Evolutionary conservation across 1,140 invertebrate genomes (phyloP).

Genomic region (Saxidomus purpurata): DNA sequence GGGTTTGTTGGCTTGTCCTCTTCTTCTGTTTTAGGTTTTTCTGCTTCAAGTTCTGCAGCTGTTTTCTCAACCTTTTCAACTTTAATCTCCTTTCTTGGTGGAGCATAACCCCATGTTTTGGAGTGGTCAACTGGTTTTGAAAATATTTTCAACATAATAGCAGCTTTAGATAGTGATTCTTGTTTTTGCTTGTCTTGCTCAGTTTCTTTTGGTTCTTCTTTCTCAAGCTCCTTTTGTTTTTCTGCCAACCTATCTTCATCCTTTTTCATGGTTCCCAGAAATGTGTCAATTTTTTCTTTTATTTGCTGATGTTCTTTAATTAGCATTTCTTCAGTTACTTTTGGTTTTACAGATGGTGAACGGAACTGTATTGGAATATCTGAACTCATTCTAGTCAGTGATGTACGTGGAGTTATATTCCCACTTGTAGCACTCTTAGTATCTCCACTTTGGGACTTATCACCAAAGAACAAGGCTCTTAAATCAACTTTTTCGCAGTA

Average conservation of each 20-base stretch:
- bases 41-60: constrained; percentile 41
- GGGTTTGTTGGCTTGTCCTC: constrained; percentile 36
- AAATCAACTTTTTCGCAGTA: constrained; percentile 76
- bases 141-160: constrained; percentile 69
- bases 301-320: constrained; percentile 72
- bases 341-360: constrained; percentile 29
- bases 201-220: constrained; percentile 24
- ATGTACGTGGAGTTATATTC: constrained; percentile 61
- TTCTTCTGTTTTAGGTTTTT: constrained; percentile 46
- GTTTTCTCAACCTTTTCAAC: constrained; percentile 42
- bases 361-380: constrained; percentile 18
- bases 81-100: constrained; percentile 26
- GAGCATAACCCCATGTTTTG: constrained; percentile 47
- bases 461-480: constrained; percentile 76
- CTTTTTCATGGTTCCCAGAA: constrained; percentile 68
- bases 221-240: constrained; percentile 27
- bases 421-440: constrained; percentile 49
- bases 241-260: constrained; percentile 56
- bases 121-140: constrained; percentile 66
- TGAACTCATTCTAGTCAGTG: constrained; percentile 66
- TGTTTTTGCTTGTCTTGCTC: constrained; percentile 26
- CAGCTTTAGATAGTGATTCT: constrained; percentile 54
- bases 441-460: constrained; percentile 65
- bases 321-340: constrained; percentile 76
- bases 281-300: constrained; percentile 75